These are phyloP conservation scores for Conopomorpha cramerella DNA, from an alignment of 1,140 invertebrate genomes.

Conservation along the genomic window DNA sequence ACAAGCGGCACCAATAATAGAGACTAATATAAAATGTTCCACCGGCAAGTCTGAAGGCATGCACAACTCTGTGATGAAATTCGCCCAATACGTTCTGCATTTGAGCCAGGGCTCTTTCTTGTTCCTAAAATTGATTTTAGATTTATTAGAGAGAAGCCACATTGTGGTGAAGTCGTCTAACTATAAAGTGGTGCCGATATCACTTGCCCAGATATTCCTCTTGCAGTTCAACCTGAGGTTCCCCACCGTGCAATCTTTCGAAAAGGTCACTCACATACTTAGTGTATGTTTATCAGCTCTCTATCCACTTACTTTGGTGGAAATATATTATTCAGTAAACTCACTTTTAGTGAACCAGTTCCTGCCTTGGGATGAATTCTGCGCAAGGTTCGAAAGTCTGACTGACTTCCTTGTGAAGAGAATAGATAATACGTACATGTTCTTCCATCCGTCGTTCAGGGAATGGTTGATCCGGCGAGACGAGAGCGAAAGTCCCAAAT, in stretches of 20 bases:
- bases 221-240: slow-evolving; percentile 93
- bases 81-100: slow-evolving; percentile 82
- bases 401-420: slow-evolving; percentile 86
- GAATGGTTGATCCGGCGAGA: slow-evolving; percentile 94
- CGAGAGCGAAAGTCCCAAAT: slow-evolving; percentile 87
- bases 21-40: slow-evolving; percentile 81
- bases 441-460: slow-evolving; percentile 94
- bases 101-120: slow-evolving; percentile 89
- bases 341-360: slow-evolving; percentile 76
- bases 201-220: slow-evolving; percentile 89
- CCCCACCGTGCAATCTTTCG: slow-evolving; percentile 86
- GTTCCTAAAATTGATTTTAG: slow-evolving; percentile 90
- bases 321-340: slow-evolving; percentile 94
- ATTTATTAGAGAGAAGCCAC: slow-evolving; percentile 90
- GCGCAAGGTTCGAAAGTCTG: slow-evolving; percentile 81
- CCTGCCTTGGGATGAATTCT: slow-evolving; percentile 87
- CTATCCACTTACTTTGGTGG: slow-evolving; percentile 86
- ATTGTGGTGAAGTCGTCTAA: slow-evolving; percentile 91
- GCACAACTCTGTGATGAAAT: slow-evolving; percentile 71
- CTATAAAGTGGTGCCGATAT: slow-evolving; percentile 91
- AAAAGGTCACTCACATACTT: slow-evolving; percentile 84
- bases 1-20: slow-evolving; percentile 76
- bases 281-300: slow-evolving; percentile 88
- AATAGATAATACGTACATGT: slow-evolving; percentile 92
- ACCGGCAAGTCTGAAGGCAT: slow-evolving; percentile 69